phyloP scores from a whole-genome alignment of 2,113 vertebrate species.

The Castor canadensis region DNA sequence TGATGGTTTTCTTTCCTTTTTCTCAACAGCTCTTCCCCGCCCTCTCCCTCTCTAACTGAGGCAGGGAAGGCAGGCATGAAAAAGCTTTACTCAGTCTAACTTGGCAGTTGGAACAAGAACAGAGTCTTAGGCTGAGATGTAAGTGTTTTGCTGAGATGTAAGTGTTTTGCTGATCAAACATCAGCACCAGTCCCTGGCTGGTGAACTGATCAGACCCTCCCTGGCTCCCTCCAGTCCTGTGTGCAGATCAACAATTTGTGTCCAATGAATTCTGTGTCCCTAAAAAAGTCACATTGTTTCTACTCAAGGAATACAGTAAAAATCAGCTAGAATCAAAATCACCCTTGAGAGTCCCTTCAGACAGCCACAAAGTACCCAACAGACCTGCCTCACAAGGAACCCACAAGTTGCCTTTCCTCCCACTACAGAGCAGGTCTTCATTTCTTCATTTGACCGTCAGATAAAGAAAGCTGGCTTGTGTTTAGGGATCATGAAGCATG shows the following conservation, averaged over 20 bases:
- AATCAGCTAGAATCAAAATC: neutral
- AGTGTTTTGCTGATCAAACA: neutral
- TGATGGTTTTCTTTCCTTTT: neutral
- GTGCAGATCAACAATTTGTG: neutral
- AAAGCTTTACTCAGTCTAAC: neutral
- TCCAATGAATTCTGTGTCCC: neutral
- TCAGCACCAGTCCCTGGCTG: neutral
- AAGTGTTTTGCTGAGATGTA: neutral
- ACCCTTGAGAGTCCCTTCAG: neutral
- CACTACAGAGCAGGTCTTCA: neutral
- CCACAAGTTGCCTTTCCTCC: neutral
- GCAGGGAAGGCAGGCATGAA: neutral
- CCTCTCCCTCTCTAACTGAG: neutral
- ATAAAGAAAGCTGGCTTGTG: constrained; percentile 10
- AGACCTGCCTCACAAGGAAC: neutral
- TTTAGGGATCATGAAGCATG: neutral
- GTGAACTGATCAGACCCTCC: neutral
- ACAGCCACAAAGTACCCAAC: neutral
- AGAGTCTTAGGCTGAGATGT: neutral
- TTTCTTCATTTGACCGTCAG: neutral
- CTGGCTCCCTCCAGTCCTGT: too few relatives aligned
- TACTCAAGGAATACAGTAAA: neutral
- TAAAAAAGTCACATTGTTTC: neutral
- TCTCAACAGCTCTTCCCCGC: neutral
- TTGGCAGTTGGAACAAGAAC: neutral